phyloP scores from a whole-genome alignment of 2,888 invertebrate species.

The Myopa testacea region DNA sequence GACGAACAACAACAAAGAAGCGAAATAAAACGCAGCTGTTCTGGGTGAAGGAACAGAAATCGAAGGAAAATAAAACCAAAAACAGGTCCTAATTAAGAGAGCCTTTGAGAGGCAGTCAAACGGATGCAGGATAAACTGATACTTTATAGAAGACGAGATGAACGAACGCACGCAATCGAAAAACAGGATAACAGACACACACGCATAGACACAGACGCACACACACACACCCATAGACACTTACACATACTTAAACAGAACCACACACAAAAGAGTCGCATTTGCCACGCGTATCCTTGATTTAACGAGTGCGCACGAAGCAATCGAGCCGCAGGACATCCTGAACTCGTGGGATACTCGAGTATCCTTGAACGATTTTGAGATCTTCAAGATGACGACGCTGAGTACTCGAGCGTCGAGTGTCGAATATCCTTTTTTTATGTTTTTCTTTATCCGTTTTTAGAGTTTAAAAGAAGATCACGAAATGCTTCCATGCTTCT shows the following conservation, averaged over 20 bases:
- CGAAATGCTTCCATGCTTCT: too few species aligned
- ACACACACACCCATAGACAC: not conserved
- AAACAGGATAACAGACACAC: not conserved
- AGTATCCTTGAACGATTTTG: not conserved
- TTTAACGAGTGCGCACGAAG: not conserved
- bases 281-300: not conserved
- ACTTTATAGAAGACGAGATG: not conserved
- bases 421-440: constrained; percentile 29
- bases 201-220: not conserved
- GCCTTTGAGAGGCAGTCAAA: not conserved
- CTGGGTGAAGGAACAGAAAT: not conserved
- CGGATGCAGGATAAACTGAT: not conserved
- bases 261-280: too few species aligned
- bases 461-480: not conserved
- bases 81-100: not conserved
- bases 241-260: not conserved
- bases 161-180: not conserved
- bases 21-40: too few species aligned
- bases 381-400: not conserved
- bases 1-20: too few species aligned
- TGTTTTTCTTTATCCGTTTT: not conserved
- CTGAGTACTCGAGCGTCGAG: not conserved
- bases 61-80: constrained; percentile 1
- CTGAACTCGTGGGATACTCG: not conserved
- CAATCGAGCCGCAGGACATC: not conserved